phyloP scores from a whole-genome alignment of 2,888 invertebrate genomes.

The Drosophila atroscutellata region DNA sequence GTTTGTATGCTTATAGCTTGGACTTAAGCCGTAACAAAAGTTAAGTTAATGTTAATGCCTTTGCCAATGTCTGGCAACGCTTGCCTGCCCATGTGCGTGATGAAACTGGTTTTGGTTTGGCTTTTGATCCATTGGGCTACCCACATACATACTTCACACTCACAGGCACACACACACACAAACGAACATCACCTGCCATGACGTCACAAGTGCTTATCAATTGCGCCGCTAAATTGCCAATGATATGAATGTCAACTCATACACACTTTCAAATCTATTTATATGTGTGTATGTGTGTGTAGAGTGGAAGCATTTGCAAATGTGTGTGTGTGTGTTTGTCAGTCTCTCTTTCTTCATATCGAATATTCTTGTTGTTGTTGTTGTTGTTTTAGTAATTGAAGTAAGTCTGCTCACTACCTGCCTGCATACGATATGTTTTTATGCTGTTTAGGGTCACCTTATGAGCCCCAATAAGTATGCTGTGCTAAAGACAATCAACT shows the following conservation, averaged over 20 bases:
- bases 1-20: background rate
- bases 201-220: constrained; percentile 53
- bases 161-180: background rate
- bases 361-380: background rate
- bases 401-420: background rate
- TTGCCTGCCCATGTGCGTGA: constrained; percentile 43
- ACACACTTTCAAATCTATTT: background rate
- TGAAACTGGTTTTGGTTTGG: constrained; percentile 45
- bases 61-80: constrained; percentile 52
- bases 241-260: constrained; percentile 15
- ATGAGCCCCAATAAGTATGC: constrained; percentile 33
- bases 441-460: background rate
- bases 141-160: constrained; percentile 1
- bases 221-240: constrained; percentile 42
- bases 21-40: constrained; percentile 36
- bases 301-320: constrained; percentile 8
- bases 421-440: background rate
- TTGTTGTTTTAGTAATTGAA: constrained; percentile 15
- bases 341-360: constrained; percentile 23
- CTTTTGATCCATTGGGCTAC: constrained; percentile 31
- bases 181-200: constrained; percentile 42
- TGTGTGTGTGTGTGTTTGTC: background rate
- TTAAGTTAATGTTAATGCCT: constrained; percentile 44
- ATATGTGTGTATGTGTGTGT: background rate
- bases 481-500: background rate